Evolutionary conservation across 2,797 vertebrate genomes (phyloP).

Genomic region (Liasis olivaceus): DNA sequence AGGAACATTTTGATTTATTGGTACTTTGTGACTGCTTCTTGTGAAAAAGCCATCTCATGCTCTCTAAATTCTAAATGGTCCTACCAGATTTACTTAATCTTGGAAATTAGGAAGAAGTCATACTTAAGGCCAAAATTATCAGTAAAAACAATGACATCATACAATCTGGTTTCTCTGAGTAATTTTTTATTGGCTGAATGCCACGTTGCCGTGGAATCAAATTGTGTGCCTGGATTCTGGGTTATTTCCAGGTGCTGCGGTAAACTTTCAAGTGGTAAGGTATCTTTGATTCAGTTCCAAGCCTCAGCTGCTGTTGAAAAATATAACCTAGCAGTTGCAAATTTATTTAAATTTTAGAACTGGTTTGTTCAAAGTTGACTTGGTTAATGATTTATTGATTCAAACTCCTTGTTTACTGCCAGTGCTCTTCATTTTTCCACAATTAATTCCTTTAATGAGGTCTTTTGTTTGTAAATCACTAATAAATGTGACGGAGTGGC

Average conservation of each 20-base stretch:
- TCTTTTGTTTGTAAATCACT: neutral
- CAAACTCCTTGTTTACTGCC: neutral
- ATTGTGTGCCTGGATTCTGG: constrained; percentile 19
- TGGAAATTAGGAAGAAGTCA: neutral
- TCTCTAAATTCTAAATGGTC: neutral
- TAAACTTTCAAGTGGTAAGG: constrained; percentile 11
- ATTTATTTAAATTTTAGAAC: neutral
- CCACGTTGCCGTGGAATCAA: neutral
- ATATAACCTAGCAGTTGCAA: constrained; percentile 7
- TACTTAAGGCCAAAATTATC: neutral
- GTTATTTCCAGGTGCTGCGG: constrained; percentile 15
- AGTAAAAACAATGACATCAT: neutral
- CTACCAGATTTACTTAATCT: neutral
- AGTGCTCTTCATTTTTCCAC: neutral
- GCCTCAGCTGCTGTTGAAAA: constrained; percentile 24
- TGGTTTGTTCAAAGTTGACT: constrained; percentile 1
- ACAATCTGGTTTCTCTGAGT: neutral
- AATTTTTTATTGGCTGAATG: constrained; percentile 8
- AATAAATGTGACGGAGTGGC: neutral
- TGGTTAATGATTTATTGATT: neutral
- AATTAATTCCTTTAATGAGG: neutral
- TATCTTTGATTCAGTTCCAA: constrained; percentile 18
- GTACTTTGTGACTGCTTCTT: neutral
- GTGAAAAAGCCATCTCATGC: neutral
- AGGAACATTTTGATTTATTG: neutral